These are phyloP conservation scores for Hycleus phaleratus DNA, from an alignment of 1,140 invertebrate species.

Conservation along the genomic window DNA sequence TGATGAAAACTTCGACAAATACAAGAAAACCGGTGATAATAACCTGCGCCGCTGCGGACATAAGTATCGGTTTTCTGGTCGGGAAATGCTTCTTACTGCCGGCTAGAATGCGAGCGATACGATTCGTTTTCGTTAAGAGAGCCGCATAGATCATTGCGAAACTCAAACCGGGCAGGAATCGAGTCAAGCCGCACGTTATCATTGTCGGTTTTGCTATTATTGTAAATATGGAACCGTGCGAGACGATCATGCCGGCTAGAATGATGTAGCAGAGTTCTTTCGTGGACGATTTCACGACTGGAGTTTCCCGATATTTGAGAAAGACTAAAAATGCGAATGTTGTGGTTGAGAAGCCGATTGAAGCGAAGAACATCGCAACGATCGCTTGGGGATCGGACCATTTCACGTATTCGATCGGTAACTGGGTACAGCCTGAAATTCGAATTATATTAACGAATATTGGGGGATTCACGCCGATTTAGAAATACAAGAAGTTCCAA, in stretches of 20 bases:
- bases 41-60: conserved; percentile 51
- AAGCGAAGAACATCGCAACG: conserved; percentile 55
- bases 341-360: conserved; percentile 60
- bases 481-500: no score
- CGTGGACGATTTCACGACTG: conserved; percentile 76
- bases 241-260: conserved; percentile 46
- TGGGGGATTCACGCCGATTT: no score
- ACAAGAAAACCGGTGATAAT: conserved; percentile 60
- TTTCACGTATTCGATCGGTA: conserved; percentile 46
- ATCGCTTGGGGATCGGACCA: conserved; percentile 61
- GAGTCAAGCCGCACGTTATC: conserved; percentile 58
- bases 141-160: conserved; percentile 81
- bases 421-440: conserved; percentile 33
- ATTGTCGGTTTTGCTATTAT: conserved; percentile 63
- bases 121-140: conserved; percentile 77
- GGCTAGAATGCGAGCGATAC: conserved; percentile 75
- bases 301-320: conserved; percentile 65
- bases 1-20: conserved; percentile 61
- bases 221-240: conserved; percentile 52
- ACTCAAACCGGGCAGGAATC: conserved; percentile 65
- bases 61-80: conserved; percentile 65
- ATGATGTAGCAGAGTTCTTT: conserved; percentile 75
- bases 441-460: no score
- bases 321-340: conserved; percentile 55
- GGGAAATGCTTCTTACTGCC: conserved; percentile 75